Evolutionary conservation across 2,797 vertebrate species (phyloP).

Genomic region (Falco columbarius): DNA sequence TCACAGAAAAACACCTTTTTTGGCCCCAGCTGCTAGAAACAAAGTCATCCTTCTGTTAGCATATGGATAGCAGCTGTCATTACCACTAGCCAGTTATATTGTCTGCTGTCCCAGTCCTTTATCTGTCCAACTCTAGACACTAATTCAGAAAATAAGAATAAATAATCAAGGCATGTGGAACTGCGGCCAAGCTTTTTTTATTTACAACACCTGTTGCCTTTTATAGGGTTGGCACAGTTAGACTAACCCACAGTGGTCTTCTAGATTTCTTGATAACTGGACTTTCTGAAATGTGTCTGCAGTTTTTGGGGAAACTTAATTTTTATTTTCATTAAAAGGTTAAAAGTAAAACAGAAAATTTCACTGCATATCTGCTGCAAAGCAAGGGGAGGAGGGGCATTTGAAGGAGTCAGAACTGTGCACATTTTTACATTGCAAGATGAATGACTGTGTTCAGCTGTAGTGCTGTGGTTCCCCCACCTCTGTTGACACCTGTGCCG

Average conservation of each 20-base stretch:
- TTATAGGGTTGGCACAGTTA: not conserved
- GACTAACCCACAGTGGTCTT: not conserved
- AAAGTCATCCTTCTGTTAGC: slow-evolving; percentile 13
- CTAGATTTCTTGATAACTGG: not conserved
- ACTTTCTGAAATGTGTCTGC: not conserved
- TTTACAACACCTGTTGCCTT: slow-evolving; percentile 51
- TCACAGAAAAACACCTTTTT: not conserved
- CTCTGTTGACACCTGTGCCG: not conserved
- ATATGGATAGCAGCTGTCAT: slow-evolving; percentile 48
- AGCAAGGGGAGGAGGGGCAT: not conserved
- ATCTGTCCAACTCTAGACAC: slow-evolving; percentile 42
- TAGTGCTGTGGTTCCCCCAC: not conserved
- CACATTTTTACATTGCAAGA: not conserved
- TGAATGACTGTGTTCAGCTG: accelerated
- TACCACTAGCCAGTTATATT: not conserved
- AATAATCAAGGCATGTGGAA: slow-evolving; percentile 31
- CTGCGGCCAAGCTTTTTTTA: not conserved
- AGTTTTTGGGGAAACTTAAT: not conserved
- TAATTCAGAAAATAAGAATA: slow-evolving; percentile 51
- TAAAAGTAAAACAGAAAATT: not conserved
- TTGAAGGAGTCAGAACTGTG: not conserved
- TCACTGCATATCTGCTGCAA: not conserved
- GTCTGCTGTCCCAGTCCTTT: slow-evolving; percentile 23
- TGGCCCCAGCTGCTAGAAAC: not conserved
- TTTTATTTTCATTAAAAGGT: not conserved